These are phyloP conservation scores for Aleiodes sp. DNA, from an alignment of 1,140 invertebrate species.

Conservation along the genomic window DNA sequence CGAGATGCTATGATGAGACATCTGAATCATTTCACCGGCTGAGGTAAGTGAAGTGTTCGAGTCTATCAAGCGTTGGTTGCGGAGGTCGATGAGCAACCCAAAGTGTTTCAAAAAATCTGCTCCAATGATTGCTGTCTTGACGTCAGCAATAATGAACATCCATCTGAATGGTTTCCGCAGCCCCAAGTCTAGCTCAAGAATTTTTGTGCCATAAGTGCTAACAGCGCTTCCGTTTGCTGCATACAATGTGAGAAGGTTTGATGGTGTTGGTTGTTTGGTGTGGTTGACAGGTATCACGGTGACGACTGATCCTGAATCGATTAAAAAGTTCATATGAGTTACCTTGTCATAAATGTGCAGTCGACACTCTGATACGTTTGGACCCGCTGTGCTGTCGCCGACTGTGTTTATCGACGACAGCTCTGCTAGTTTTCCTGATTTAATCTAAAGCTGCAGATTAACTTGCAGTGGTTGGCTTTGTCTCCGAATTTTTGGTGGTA, in stretches of 20 bases:
- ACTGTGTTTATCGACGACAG: too few relatives aligned
- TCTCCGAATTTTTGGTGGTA: too few relatives aligned
- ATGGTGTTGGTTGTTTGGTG: constrained; percentile 44
- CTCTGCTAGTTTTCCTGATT: too few relatives aligned
- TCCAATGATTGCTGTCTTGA: constrained; percentile 29
- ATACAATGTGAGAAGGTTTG: constrained; percentile 42
- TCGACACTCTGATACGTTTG: too few relatives aligned
- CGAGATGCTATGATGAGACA: constrained; percentile 23
- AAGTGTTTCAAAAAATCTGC: constrained; percentile 30
- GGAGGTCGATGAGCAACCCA: constrained; percentile 44
- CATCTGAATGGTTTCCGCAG: constrained; percentile 1
- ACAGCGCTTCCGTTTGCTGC: constrained; percentile 30
- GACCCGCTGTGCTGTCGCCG: too few relatives aligned
- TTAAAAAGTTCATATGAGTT: too few relatives aligned
- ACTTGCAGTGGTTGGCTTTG: too few relatives aligned
- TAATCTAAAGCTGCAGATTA: too few relatives aligned
- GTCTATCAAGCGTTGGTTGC: constrained; percentile 40
- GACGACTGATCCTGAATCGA: constrained; percentile 28
- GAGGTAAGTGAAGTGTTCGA: constrained; percentile 24
- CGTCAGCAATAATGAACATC: constrained; percentile 16
- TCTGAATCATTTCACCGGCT: neutral
- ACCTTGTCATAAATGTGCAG: too few relatives aligned
- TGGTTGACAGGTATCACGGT: constrained; percentile 19
- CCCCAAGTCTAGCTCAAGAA: neutral
- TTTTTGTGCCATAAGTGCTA: neutral